These are phyloP conservation scores for Orthonychiurus folsomi DNA, from an alignment of 2,888 invertebrate species.

Conservation along the genomic window DNA sequence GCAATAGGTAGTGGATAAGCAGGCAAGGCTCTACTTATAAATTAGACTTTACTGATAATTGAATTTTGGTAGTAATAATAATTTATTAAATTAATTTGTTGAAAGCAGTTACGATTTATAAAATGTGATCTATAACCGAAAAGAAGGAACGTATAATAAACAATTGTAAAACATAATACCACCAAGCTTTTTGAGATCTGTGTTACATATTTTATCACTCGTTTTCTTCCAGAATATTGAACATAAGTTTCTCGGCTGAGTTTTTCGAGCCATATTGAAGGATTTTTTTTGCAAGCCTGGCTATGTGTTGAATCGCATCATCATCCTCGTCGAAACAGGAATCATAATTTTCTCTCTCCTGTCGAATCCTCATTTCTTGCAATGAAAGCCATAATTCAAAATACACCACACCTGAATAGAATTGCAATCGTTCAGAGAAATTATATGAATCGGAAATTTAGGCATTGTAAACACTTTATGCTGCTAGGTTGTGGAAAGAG, in stretches of 20 bases:
- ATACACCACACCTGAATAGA: conserved; percentile 24
- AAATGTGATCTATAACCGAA: not conserved
- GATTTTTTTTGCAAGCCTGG: not conserved
- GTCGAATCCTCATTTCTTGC: conserved; percentile 15
- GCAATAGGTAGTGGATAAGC: no score
- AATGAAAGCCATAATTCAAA: conserved; percentile 31
- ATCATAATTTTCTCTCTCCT: not conserved
- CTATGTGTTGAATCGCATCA: not conserved
- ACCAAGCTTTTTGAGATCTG: no score
- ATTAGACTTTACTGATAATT: not conserved
- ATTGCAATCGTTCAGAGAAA: no score
- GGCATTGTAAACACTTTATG: no score
- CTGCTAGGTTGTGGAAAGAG: no score
- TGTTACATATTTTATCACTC: not conserved
- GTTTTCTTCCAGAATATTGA: not conserved
- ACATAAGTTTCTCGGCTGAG: not conserved
- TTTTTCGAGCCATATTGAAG: not conserved
- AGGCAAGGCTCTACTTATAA: no score
- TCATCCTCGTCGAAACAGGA: not conserved
- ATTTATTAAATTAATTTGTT: not conserved
- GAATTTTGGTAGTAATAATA: not conserved
- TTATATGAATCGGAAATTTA: no score
- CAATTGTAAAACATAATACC: no score
- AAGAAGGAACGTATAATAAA: not conserved
- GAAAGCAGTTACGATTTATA: not conserved